Base-by-base conservation (phyloP, 2,888 invertebrate species). In the Parnassius glacialis region DNA sequence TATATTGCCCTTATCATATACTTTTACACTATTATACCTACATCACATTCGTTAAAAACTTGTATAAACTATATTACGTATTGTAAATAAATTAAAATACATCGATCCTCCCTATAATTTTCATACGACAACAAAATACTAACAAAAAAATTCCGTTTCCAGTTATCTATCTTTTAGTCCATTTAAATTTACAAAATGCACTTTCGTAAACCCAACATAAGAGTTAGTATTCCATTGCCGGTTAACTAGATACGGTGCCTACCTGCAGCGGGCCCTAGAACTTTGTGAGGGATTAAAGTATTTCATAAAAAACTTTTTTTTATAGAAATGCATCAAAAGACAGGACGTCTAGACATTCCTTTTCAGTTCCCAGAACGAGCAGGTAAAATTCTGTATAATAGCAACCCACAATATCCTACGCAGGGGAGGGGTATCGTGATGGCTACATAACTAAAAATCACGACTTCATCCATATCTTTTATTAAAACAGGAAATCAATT, bases 301-400 rank as follows among this genome's bases (percentile, higher is more conserved):
- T 80, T 78, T 73, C 74, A 83, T 81, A 89, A 89, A n/a, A 12
- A 89, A 90, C 87, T 82, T 68, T 79, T 83, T 82, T 77, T 48
- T 67, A 83, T 84, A 85, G 84, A 86, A 87, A 85, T 80, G 80
- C 80, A 80, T 86, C 80, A 79, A 83, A 82, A 84, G 82, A 81
- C 88, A 90, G 89, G 87, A 84, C 84, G 89, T 90, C 90, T 90
- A 90, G 90, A 90, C 87, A 70, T 79, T 44, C 75, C 69, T 77
- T 86, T 84, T 84, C 74, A 73, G 67, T 86, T 87, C 85, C 73
- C 79, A 81, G 85, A 85, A 87, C 60, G 73, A 61, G 81, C 90
- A 90, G 90, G 90, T 90, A 90, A 78, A 72, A 76, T 81, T 72
- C 79, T 45, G 71, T 74, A 74, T 73, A 75, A 77, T 65, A 57